Base-by-base conservation (phyloP, 1,140 invertebrate genomes). In the Sitodiplosis mosellana region DNA sequence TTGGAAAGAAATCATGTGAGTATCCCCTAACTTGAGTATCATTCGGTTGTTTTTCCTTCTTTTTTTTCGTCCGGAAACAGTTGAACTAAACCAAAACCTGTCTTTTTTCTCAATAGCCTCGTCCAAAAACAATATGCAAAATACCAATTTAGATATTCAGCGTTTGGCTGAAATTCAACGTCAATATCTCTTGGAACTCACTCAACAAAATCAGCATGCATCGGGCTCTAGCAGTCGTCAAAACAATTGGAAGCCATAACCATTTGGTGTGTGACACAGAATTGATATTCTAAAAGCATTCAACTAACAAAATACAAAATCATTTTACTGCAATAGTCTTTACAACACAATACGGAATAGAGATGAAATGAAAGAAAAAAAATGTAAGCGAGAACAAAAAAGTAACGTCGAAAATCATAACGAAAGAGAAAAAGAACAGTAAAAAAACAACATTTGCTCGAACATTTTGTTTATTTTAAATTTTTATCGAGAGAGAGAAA, bases 121-220 rank as follows among this genome's bases (percentile, higher is more conserved):
- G 51, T 67, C 67, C 45, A 64, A 68, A 33, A 70, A 67, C 56
- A 69, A 67, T 51, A 70, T 72, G 7, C 77, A n/a, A n/a, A n/a
- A n/a, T n/a, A n/a, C 73, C 56, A 61, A 78, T 52, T 79, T 76
- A 0, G 84, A 87, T 49, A 69, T 87, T 54, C 84, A 86, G 61
- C 71, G 83, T 55, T 80, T 84, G 43, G 81, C 81, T 14, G 90
- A 95, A 60, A 68, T 94, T 40, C 92, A 97, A 66, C 75, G 91
- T 42, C 91, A 96, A 68, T 95, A 94, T 74, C 72, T 97, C 52
- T 73, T 95, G 21, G 93, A 95, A 87, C 92, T 95, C 55, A 87
- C 88, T n/a, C 75, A 61, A 48, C 61, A 63, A 49, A 58, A 56
- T 17, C 61, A 60, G 36, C 59, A 58, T 40, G 52, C 59, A 27